Evolutionary conservation across 2,113 vertebrate genomes (phyloP).

Genomic region (Pardalotus punctatus): DNA sequence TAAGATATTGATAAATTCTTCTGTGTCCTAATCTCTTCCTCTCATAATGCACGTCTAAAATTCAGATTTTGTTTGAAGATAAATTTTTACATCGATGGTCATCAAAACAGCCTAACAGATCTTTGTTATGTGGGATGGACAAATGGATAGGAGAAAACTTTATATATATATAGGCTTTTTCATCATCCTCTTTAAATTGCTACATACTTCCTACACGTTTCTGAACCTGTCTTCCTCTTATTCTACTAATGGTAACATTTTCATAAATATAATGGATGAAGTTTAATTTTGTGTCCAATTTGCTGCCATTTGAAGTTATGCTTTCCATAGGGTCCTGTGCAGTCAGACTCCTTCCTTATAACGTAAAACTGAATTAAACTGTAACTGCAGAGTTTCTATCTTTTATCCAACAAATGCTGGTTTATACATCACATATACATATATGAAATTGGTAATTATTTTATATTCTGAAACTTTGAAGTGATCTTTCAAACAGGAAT

Average conservation of each 20-base stretch:
- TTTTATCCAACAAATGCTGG: background rate
- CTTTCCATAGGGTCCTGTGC: background rate
- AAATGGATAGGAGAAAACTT: background rate
- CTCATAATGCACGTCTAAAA: background rate
- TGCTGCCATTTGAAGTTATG: background rate
- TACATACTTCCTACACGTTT: background rate
- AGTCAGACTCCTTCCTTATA: background rate
- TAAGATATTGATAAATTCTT: background rate
- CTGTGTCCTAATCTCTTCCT: background rate
- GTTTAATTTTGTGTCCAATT: background rate
- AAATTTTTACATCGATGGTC: background rate
- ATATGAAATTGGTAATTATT: background rate
- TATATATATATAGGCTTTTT: background rate
- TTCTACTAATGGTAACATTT: background rate
- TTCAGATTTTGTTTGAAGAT: background rate
- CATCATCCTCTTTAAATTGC: background rate
- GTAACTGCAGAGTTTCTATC: background rate
- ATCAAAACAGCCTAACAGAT: background rate
- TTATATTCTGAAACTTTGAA: background rate
- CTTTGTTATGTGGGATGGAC: background rate
- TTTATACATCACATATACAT: background rate
- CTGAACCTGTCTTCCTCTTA: background rate
- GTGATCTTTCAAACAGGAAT: background rate
- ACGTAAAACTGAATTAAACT: background rate
- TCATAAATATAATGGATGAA: background rate